Conservation (phyloP, 2,888 invertebrate genomes). For the Eustalomyia histrio region DNA sequence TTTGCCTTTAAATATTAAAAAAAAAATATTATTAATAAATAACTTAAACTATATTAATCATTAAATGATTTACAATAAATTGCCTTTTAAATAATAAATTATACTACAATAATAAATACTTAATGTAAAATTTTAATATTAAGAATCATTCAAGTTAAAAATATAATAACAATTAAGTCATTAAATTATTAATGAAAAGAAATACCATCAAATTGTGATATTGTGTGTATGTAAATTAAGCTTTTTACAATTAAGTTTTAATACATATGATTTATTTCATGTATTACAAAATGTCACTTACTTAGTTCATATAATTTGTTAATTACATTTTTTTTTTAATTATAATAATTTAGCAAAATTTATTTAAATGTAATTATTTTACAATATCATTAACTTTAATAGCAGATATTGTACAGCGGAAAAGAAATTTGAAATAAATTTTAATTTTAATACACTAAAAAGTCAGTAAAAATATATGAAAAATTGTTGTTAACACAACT, state of each 20-base stretch:
- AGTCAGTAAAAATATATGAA: too few relatives aligned
- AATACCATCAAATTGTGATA: constrained; percentile 57
- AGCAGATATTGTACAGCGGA: too few relatives aligned
- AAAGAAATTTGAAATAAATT: too few relatives aligned
- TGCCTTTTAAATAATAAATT: constrained; percentile 54
- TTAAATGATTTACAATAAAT: constrained; percentile 63
- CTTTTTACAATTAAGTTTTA: constrained; percentile 16
- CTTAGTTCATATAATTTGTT: constrained; percentile 43
- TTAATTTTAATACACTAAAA: too few relatives aligned
- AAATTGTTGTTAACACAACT: too few relatives aligned
- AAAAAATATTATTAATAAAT: constrained; percentile 55
- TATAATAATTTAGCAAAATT: constrained; percentile 36
- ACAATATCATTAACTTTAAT: not conserved
- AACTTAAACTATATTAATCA: constrained; percentile 65
- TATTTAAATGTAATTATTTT: constrained; percentile 8
- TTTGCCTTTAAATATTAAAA: constrained; percentile 51
- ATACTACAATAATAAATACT: not conserved
- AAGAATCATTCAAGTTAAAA: not conserved
- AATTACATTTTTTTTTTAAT: constrained; percentile 1
- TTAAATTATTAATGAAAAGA: constrained; percentile 5
- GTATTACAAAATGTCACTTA: not conserved
- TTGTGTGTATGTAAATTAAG: constrained; percentile 41
- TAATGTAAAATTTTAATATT: constrained; percentile 41
- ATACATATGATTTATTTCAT: not conserved
- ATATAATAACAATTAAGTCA: not conserved